phyloP scores from a whole-genome alignment of 2,113 vertebrate species.

The Columba janthina region DNA sequence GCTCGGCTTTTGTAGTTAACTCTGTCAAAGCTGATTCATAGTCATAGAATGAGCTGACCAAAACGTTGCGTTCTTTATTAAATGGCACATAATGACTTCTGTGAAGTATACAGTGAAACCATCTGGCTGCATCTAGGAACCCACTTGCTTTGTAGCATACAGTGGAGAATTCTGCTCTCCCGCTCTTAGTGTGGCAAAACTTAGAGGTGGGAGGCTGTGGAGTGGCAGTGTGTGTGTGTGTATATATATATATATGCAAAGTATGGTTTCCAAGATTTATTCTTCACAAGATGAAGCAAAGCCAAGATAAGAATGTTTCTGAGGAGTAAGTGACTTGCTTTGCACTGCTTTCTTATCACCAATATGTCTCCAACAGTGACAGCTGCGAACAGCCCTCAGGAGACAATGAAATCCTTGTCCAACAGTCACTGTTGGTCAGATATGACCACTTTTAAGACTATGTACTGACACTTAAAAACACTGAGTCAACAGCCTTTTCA shows the following conservation, averaged over 20 bases:
- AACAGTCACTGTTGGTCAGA: not conserved
- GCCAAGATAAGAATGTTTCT: not conserved
- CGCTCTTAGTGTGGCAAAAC: not conserved
- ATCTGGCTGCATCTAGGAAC: not conserved
- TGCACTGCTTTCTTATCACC: rapidly evolving
- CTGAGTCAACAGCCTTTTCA: not conserved
- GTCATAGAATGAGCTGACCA: not conserved
- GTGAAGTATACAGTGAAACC: not conserved
- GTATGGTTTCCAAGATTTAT: not conserved
- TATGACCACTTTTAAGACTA: not conserved
- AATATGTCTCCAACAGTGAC: not conserved
- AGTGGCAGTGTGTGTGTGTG: not conserved
- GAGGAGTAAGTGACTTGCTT: not conserved
- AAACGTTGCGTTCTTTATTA: not conserved
- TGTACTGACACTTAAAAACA: not conserved
- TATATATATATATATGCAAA: not conserved
- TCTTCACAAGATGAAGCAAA: not conserved
- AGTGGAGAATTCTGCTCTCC: not conserved
- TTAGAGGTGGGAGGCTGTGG: not conserved
- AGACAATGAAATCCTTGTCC: constrained; percentile 11
- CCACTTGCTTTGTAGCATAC: not conserved
- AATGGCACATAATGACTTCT: not conserved
- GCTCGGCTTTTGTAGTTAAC: not conserved
- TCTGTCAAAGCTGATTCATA: not conserved
- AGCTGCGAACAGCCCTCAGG: not conserved